Conservation (phyloP, 1,140 invertebrate species). For the Hetaerina americana region DNA sequence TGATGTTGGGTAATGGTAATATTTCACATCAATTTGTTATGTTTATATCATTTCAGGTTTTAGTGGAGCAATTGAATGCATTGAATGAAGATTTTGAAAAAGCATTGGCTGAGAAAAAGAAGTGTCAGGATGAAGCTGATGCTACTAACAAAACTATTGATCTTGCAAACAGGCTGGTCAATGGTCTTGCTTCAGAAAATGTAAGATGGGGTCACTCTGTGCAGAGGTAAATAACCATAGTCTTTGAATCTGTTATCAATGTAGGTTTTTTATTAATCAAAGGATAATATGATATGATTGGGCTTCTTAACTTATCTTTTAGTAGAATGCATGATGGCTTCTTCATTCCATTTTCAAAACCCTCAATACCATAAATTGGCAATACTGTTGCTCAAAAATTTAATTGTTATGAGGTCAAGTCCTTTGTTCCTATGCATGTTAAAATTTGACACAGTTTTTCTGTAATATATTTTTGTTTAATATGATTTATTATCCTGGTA, state of each 20-base stretch:
- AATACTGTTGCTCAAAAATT: too few species aligned
- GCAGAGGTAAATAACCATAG: constrained; percentile 28
- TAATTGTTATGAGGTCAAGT: too few species aligned
- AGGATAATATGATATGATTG: too few species aligned
- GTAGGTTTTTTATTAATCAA: not conserved
- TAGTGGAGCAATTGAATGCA: constrained; percentile 64
- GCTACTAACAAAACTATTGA: constrained; percentile 72
- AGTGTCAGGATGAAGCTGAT: constrained; percentile 77
- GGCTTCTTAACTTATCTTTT: too few species aligned
- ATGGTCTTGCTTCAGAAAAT: constrained; percentile 86
- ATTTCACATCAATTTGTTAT: not conserved
- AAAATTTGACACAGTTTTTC: too few species aligned
- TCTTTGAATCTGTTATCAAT: not conserved
- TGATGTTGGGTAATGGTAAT: not conserved
- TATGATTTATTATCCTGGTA: too few species aligned
- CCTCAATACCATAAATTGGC: too few species aligned
- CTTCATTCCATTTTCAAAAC: too few species aligned
- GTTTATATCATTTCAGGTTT: constrained; percentile 35
- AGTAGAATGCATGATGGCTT: too few species aligned
- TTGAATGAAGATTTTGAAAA: constrained; percentile 69
- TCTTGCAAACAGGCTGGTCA: constrained; percentile 82
- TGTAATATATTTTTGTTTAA: too few species aligned
- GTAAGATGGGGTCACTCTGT: constrained; percentile 63
- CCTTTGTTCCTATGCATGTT: too few species aligned
- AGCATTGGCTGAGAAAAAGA: constrained; percentile 72